phyloP scores from a whole-genome alignment of 2,888 invertebrate genomes.

The Crematogaster levior region DNA sequence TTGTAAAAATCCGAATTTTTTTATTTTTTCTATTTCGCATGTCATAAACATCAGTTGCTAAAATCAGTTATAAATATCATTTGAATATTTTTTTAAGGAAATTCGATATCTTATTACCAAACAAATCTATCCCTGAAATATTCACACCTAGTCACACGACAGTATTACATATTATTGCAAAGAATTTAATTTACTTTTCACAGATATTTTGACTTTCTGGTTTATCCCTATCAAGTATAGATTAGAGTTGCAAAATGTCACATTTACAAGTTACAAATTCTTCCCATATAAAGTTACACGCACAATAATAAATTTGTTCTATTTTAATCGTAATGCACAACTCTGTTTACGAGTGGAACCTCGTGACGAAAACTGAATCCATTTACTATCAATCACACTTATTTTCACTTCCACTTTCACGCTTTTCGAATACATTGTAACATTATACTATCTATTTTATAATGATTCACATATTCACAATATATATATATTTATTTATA shows the following conservation, averaged over 20 bases:
- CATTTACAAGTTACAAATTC: constrained; percentile 39
- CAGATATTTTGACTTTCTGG: constrained; percentile 23
- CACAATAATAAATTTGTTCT: constrained; percentile 32
- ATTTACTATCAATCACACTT: constrained; percentile 23
- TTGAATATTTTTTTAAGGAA: not conserved
- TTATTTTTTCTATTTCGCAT: not conserved
- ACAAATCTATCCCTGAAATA: constrained; percentile 24
- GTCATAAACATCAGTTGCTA: not conserved
- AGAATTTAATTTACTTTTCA: constrained; percentile 32
- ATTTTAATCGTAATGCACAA: constrained; percentile 12
- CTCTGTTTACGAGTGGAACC: constrained; percentile 12
- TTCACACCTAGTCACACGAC: not conserved
- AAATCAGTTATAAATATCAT: not conserved
- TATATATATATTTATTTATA: constrained; percentile 17
- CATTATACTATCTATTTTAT: constrained; percentile 35
- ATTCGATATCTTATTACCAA: not conserved
- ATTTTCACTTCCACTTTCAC: constrained; percentile 32
- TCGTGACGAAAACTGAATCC: constrained; percentile 27
- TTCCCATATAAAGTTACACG: constrained; percentile 35
- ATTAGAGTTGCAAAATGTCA: constrained; percentile 36
- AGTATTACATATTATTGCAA: constrained; percentile 28
- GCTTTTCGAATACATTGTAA: constrained; percentile 28
- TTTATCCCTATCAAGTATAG: constrained; percentile 28
- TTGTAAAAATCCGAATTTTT: not conserved
- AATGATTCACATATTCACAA: constrained; percentile 36